Base-by-base conservation (phyloP, 2,113 vertebrate genomes). In the Takifugu flavidus region DNA sequence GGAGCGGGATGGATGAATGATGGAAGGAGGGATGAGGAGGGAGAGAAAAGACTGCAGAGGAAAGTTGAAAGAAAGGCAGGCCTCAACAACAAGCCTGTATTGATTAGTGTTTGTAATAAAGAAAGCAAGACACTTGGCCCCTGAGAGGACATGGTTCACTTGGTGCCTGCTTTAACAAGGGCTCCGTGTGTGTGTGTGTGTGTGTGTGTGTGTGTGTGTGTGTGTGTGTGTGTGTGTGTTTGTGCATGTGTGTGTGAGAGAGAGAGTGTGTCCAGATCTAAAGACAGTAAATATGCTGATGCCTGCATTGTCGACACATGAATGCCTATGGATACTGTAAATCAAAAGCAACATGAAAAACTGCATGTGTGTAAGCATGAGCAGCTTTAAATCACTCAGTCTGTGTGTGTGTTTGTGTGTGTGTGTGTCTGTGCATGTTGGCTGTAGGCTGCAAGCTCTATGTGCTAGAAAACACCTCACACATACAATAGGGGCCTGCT, bases 241-340 rank as follows among this genome's bases (percentile, higher is more conserved):
- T 50, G 68, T 67, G 71, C 49, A 52, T 39, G 70, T 71, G 72
- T 27, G 55, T 61, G 68, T 55, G 66, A 26, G 29, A 10, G 44
- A 2, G 44, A 45, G 44, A 45, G 13, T 47, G 55, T 79, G 12
- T 45, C 5, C 6, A 49, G n/a, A 86, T 87, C 83, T 78, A 67
- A 89, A 83, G 84, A 68, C 49, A 59, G 77, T 87, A 82, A 89
- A 90, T 88, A 88, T 90, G 87, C 86, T 62, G 71, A 85, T 89
- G 86, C 54, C 53, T 87, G 83, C 87, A 86, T 88, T 86, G 86
- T 86, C 82, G 80, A 69, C 64, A 69, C 39, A 79, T 65, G 81
- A 83, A 80, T 75, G 89, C 87, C 82, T 77, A 81, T 77, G 82
- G 86, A 77, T 89, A 47, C n/a, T 20, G 20, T 20, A 20, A 20